These are phyloP conservation scores for Enteromius paludinosus DNA, from an alignment of 2,797 vertebrate species.

Conservation along the genomic window DNA sequence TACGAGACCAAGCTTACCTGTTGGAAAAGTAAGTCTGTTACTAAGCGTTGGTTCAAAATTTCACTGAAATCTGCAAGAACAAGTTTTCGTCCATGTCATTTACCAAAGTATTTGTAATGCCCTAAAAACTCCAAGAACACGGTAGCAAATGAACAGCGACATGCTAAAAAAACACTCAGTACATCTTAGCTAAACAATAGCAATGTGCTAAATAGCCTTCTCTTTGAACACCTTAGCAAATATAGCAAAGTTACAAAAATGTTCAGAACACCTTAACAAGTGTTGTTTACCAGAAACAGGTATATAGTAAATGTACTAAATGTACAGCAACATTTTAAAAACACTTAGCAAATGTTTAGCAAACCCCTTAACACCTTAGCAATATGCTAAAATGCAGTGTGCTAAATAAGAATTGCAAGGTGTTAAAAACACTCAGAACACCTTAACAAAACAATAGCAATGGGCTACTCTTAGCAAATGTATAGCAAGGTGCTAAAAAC, in stretches of 20 bases:
- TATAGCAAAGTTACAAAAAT: neutral
- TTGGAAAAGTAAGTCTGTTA: neutral
- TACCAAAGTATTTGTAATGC: neutral
- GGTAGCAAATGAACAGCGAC: neutral
- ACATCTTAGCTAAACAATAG: neutral
- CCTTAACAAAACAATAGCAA: neutral
- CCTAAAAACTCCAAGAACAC: neutral
- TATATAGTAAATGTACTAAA: neutral
- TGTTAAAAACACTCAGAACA: constrained; percentile 1
- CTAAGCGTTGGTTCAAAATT: neutral
- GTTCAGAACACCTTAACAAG: neutral
- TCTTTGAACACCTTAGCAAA: neutral
- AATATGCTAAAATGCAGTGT: neutral
- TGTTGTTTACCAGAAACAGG: neutral
- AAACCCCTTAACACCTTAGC: neutral
- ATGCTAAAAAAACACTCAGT: neutral
- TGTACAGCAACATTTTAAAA: neutral
- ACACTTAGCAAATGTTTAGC: neutral
- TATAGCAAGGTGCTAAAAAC: neutral
- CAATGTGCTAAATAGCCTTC: neutral
- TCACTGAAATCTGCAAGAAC: neutral
- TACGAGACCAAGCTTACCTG: neutral
- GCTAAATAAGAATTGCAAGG: neutral
- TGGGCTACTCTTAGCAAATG: no score
- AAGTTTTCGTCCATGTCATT: neutral